Evolutionary conservation across 2,113 vertebrate species (phyloP), one percentile per base, ranked within the genome.

Genomic region (Tympanuchus pallidicinctus): DNA sequence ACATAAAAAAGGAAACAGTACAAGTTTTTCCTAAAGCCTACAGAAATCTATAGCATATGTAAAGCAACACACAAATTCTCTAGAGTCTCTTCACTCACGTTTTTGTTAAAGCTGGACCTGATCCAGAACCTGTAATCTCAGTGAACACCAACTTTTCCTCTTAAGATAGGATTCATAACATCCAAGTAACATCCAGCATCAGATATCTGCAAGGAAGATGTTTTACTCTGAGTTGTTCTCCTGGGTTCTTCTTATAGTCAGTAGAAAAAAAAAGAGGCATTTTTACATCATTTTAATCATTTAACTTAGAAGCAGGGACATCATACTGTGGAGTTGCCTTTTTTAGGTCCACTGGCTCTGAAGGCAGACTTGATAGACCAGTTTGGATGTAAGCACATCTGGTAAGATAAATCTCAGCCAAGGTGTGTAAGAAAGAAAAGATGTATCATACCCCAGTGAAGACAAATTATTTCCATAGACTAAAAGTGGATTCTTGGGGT

Each of bases 1-100:
- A 88, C 72, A 95, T 75, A 87, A 91, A 52, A 87, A 92, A 89
- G 57, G 82, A 77, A 82, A 82, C 59, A 81, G 73, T 34, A 2
- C n/a, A 82, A 42, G 36, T 95, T 95, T 93, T 86, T 96, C 89
- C 84, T 5, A 80, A 92, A 95, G 60, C 80, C 61, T 78, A 38
- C 69, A 70, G 82, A 79, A 82, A 4, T 80, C 71, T 80, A 43
- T 28, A 60, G 1, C 3, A 36, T 60, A 25, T 18, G 9, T 42
- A 72, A 67, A 47, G 52, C 75, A 70, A 17, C 8, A 2, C 17
- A 36, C 86, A 32, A 54, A 20, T 84, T 78, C 36, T 64, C 43
- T 93, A 71, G 89, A 88, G 81, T 69, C 47, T 24, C 24, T 91
- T 6, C 24, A 3, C 5, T 60, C 20, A 19, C 65, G 8, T 64